phyloP scores from a whole-genome alignment of 2,797 vertebrate species.

The Phrynocephalus vlangalii region DNA sequence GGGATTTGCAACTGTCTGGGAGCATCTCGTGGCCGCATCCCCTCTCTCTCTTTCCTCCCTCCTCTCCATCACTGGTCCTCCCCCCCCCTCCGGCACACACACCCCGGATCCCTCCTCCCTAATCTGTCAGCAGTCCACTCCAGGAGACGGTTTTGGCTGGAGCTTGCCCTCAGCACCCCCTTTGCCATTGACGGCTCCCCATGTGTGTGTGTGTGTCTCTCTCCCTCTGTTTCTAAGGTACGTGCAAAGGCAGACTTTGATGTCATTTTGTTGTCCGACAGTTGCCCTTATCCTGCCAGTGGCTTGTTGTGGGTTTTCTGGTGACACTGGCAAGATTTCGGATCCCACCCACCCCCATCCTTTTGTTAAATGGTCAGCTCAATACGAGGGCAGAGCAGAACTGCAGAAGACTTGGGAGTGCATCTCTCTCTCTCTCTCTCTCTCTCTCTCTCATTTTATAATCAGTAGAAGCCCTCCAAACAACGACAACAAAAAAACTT shows the following conservation, averaged over 20 bases:
- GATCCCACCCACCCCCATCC: not conserved
- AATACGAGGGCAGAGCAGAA: not conserved
- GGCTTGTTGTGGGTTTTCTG: no score
- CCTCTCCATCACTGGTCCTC: not conserved
- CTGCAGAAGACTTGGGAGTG: not conserved
- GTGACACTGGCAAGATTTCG: not conserved
- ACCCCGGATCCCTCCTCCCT: not conserved
- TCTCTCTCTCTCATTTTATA: not conserved
- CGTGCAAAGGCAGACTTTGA: slow-evolving; percentile 10
- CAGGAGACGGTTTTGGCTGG: slow-evolving; percentile 36
- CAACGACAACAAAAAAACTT: not conserved
- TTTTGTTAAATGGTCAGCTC: not conserved
- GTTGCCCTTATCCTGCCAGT: not conserved
- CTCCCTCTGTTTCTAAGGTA: slow-evolving; percentile 33
- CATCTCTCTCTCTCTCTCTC: not conserved
- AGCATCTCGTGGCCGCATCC: not conserved
- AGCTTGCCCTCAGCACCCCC: not conserved
- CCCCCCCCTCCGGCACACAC: not conserved
- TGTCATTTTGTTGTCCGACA: not conserved
- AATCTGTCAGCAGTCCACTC: slow-evolving; percentile 34
- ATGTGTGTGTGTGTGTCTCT: not conserved
- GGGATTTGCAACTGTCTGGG: not conserved
- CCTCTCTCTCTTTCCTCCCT: slow-evolving; percentile 8
- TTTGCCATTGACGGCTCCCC: not conserved
- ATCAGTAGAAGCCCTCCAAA: not conserved